phyloP scores from a whole-genome alignment of 1,140 invertebrate species.

The Pseudomyrmex cubaensis region DNA sequence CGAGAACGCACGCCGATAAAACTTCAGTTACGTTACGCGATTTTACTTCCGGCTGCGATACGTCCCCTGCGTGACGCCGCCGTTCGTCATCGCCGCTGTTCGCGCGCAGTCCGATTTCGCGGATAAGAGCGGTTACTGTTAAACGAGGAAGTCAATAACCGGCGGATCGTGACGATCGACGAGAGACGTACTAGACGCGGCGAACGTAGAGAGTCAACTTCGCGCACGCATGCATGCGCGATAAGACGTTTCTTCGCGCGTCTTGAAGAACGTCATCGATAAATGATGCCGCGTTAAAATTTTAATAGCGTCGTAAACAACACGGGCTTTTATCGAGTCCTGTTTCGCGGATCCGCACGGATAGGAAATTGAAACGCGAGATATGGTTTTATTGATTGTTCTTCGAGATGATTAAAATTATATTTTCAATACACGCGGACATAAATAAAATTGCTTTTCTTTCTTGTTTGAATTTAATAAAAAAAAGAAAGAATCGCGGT shows the following conservation, averaged over 20 bases:
- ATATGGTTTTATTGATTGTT: not conserved
- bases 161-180: conserved; percentile 9
- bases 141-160: conserved; percentile 64
- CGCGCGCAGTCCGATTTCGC: conserved; percentile 57
- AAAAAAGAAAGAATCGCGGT: too few species aligned
- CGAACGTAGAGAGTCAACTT: not conserved
- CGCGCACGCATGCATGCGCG: not conserved
- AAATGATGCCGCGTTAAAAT: not conserved
- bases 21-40: conserved; percentile 58
- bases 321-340: not conserved
- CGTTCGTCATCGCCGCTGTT: conserved; percentile 42
- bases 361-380: not conserved
- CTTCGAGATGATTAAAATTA: not conserved
- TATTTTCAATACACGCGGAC: too few species aligned
- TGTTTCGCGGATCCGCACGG: not conserved
- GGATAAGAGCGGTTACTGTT: conserved; percentile 61
- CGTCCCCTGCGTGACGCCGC: conserved; percentile 44
- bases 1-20: conserved; percentile 46
- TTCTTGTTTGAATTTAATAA: too few species aligned
- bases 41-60: conserved; percentile 61
- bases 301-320: not conserved
- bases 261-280: not conserved
- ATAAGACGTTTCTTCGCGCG: conserved; percentile 10
- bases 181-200: not conserved
- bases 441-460: too few species aligned